phyloP scores from a whole-genome alignment of 2,888 invertebrate species.

The Isotomurus palustris region DNA sequence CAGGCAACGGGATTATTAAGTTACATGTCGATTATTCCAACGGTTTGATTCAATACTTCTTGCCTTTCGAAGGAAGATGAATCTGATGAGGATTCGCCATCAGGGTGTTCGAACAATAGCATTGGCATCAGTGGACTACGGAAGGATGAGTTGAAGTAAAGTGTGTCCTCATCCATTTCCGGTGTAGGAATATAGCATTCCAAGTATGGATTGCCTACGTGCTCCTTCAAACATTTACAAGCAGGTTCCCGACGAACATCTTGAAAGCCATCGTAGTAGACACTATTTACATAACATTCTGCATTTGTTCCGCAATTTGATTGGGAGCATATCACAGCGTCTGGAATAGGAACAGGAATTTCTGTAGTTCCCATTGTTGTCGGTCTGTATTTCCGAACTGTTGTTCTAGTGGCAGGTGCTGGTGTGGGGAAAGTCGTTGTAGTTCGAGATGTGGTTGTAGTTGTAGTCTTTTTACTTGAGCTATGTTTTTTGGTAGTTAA shows the following conservation, averaged over 20 bases:
- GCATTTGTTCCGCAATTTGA: slow-evolving; percentile 31
- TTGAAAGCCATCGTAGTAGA: slow-evolving; percentile 15
- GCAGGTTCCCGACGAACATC: slow-evolving; percentile 22
- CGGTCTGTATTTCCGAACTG: slow-evolving; percentile 12
- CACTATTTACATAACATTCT: slow-evolving; percentile 25
- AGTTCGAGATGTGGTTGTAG: no score
- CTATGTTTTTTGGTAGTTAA: not conserved
- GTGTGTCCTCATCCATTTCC: slow-evolving; percentile 15
- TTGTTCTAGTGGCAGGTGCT: slow-evolving; percentile 2
- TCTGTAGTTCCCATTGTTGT: slow-evolving; percentile 13
- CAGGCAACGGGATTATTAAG: no score
- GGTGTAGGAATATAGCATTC: slow-evolving; percentile 18
- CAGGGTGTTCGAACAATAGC: not conserved
- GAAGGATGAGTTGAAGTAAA: slow-evolving; percentile 22
- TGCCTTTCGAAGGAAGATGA: not conserved
- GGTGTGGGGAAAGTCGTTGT: not conserved
- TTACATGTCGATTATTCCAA: slow-evolving; percentile 10
- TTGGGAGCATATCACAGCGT: slow-evolving; percentile 25
- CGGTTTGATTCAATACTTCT: not conserved
- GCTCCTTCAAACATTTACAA: slow-evolving; percentile 23
- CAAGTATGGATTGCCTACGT: slow-evolving; percentile 26
- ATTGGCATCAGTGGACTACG: not conserved
- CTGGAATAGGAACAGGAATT: slow-evolving; percentile 22
- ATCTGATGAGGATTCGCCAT: not conserved
- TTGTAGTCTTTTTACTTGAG: not conserved